Conservation (phyloP, 2,888 invertebrate species). For the Polyommatus iphigenia region DNA sequence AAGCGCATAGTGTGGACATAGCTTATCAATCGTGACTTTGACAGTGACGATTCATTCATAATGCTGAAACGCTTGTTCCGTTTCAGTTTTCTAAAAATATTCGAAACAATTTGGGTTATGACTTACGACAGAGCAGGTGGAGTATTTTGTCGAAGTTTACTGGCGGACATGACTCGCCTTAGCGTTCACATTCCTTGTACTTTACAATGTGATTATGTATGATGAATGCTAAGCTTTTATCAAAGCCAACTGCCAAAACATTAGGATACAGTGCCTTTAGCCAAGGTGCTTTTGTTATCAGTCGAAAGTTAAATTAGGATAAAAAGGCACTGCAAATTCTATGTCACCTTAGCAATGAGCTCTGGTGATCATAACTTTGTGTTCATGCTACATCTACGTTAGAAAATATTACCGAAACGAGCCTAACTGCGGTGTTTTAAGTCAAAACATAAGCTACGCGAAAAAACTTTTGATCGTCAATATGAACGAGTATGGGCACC, state of each 20-base stretch:
- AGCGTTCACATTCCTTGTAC: slow-evolving; percentile 4
- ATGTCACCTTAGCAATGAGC: too few species aligned
- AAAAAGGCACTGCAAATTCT: too few species aligned
- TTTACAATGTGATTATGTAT: slow-evolving; percentile 20
- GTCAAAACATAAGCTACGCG: not conserved
- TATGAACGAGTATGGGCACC: slow-evolving; percentile 10
- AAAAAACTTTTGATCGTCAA: slow-evolving; percentile 11
- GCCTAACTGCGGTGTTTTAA: not conserved
- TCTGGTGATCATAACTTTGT: too few species aligned
- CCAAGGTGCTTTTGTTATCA: not conserved
- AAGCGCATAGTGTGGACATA: too few species aligned
- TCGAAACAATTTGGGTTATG: slow-evolving; percentile 7
- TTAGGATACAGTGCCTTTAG: too few species aligned
- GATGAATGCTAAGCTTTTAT: slow-evolving; percentile 11
- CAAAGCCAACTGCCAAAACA: not conserved
- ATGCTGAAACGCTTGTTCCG: not conserved
- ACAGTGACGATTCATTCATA: slow-evolving; percentile 11
- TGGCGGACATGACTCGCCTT: slow-evolving; percentile 12
- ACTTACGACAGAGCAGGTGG: slow-evolving; percentile 22
- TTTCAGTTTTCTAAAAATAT: slow-evolving; percentile 5
- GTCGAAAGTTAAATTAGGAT: not conserved
- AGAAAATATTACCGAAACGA: not conserved
- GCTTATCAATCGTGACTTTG: slow-evolving; percentile 3
- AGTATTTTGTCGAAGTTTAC: slow-evolving; percentile 26
- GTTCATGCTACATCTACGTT: not conserved